A percentile compares a stretch with the other conserved stretches of the same genome.
phyloP scores from a whole-genome alignment of 1,140 invertebrate genomes.

The Rhysida immarginata region DNA sequence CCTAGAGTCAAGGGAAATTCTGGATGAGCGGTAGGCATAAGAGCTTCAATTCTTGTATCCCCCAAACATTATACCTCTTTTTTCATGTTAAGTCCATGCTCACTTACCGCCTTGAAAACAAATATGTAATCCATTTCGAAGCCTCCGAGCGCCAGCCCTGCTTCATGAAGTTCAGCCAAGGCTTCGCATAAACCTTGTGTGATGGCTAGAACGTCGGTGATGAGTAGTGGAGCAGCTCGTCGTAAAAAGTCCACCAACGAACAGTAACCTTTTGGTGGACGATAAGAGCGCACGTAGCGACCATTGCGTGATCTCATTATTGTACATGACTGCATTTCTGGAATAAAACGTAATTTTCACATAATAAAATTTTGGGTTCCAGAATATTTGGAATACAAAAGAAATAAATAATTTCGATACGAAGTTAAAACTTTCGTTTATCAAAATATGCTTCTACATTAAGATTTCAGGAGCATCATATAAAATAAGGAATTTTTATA shows the following conservation, averaged over 20 bases:
- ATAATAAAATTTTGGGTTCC: no score
- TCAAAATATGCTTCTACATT: no score
- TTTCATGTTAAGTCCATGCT: no score
- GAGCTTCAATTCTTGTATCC: no score
- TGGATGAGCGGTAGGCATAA: no score
- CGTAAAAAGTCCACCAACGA: constrained; percentile 18
- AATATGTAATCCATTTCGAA: constrained; percentile 21
- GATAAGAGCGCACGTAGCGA: constrained; percentile 12
- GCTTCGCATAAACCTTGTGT: constrained; percentile 15
- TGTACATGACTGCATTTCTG: constrained; percentile 12
- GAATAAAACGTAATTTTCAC: background rate
- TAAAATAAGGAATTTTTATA: no score
- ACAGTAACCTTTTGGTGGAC: constrained; percentile 19
- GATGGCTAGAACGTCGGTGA: constrained; percentile 18
- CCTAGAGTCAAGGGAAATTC: no score
- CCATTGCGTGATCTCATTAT: constrained; percentile 8
- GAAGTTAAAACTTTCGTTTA: no score
- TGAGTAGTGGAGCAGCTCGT: constrained; percentile 11
- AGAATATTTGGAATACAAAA: no score
- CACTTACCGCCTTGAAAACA: constrained; percentile 12
- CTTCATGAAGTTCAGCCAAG: constrained; percentile 17
- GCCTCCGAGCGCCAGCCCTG: constrained; percentile 18
- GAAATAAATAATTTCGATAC: no score
- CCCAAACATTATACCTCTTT: no score
- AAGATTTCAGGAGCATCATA: no score